Conservation (phyloP, 2,888 invertebrate species). For the Tuberolachnus salignus region DNA sequence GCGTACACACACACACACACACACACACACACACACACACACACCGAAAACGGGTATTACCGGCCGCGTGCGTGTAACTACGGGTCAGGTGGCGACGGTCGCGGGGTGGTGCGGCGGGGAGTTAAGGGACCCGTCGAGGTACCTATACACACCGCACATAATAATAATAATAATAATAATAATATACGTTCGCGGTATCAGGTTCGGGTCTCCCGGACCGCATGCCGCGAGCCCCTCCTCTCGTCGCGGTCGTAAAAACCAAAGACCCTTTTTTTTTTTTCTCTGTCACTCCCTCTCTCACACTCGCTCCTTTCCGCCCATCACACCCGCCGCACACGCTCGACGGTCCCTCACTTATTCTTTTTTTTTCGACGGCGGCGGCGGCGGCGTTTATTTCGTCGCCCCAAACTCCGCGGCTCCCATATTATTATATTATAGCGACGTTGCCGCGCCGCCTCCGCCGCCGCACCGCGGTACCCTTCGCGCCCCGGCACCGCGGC, state of each 20-base stretch:
- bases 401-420: too few relatives aligned
- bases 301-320: background rate
- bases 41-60: conserved; percentile 16
- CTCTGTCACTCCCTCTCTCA: background rate
- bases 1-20: background rate
- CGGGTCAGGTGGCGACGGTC: conserved; percentile 39
- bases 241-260: conserved; percentile 35
- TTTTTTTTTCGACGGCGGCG: too few relatives aligned
- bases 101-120: background rate
- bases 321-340: background rate
- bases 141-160: too few relatives aligned
- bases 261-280: conserved; percentile 34
- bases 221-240: conserved; percentile 50
- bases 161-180: too few relatives aligned
- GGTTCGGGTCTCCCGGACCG: conserved; percentile 47
- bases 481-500: background rate
- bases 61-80: background rate
- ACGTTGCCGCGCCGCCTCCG: background rate
- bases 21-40: background rate
- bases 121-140: conserved; percentile 27
- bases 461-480: background rate
- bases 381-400: too few relatives aligned
- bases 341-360: too few relatives aligned
- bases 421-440: too few relatives aligned
- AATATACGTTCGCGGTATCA: background rate